A percentile compares a stretch with the other conserved stretches of the same genome.
Evolutionary conservation across 2,888 invertebrate species (phyloP).

Genomic region (Chloroclysta siterata): DNA sequence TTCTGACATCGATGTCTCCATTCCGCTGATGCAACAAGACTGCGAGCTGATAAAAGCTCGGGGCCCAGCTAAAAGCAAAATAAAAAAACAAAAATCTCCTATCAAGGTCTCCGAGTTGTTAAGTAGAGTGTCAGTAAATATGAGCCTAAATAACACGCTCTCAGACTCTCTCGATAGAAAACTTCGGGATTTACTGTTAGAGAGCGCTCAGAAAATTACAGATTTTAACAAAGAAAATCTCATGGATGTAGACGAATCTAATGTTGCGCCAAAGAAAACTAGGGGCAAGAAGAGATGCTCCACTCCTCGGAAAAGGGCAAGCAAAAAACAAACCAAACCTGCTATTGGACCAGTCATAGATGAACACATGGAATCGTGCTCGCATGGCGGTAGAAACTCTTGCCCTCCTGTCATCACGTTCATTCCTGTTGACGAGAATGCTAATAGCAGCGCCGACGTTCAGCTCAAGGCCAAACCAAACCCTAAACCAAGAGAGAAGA

Average conservation of each 20-base stretch:
- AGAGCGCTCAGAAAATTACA: constrained; percentile 68
- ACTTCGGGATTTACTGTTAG: constrained; percentile 64
- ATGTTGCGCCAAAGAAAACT: constrained; percentile 33
- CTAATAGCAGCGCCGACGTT: constrained; percentile 40
- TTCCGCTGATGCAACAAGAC: constrained; percentile 69
- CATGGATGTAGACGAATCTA: constrained; percentile 45
- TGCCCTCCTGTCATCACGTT: constrained; percentile 61
- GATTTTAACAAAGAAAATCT: constrained; percentile 28
- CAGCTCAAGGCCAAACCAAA: constrained; percentile 38
- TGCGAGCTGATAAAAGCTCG: constrained; percentile 50
- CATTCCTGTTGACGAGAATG: constrained; percentile 39
- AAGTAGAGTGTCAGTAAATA: constrained; percentile 56
- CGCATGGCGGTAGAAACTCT: constrained; percentile 58
- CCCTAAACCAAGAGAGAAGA: constrained; percentile 53
- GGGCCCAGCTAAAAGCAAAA: constrained; percentile 20
- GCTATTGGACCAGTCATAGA: constrained; percentile 58
- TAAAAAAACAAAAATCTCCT: constrained; percentile 50
- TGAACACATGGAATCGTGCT: constrained; percentile 62
- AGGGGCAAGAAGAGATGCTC: constrained; percentile 60
- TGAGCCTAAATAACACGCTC: constrained; percentile 53
- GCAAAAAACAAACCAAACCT: constrained; percentile 45
- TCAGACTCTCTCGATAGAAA: constrained; percentile 66
- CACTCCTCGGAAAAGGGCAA: constrained; percentile 61
- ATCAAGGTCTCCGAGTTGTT: constrained; percentile 42
- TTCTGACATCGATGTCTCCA: constrained; percentile 58